Evolutionary conservation across 1,140 invertebrate genomes (phyloP).

Genomic region (Drosophila sucinea): DNA sequence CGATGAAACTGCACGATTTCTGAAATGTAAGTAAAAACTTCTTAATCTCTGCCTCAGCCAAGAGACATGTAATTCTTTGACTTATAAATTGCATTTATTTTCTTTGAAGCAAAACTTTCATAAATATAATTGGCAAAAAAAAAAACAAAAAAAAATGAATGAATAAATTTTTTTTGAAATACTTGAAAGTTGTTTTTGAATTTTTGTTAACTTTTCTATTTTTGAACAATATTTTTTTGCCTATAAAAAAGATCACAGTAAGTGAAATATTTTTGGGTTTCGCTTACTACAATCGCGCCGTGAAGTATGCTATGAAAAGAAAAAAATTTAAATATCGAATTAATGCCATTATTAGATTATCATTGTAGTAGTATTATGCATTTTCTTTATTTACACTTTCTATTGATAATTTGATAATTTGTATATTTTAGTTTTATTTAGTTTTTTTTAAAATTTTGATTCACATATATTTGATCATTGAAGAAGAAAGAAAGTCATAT

Average conservation of each 20-base stretch:
- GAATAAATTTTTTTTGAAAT: not conserved
- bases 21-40: conserved; percentile 67
- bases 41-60: not conserved
- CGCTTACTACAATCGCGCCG: not conserved
- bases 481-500: not conserved
- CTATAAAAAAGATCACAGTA: conserved; percentile 60
- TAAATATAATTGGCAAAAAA: not conserved
- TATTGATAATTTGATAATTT: too few species aligned
- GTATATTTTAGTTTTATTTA: not conserved
- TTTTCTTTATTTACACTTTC: too few species aligned
- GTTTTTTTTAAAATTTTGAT: not conserved
- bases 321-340: too few species aligned
- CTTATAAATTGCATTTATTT: not conserved
- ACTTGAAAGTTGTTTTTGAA: conserved; percentile 2
- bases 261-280: conserved; percentile 39
- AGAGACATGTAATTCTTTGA: not conserved
- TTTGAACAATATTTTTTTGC: conserved; percentile 14
- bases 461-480: not conserved
- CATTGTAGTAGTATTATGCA: too few species aligned
- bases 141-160: not conserved
- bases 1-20: conserved; percentile 85
- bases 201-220: conserved; percentile 6
- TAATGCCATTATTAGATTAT: too few species aligned
- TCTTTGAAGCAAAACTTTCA: not conserved
- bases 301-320: not conserved